A percentile compares a stretch with the other conserved stretches of the same genome.
Conservation (phyloP, 23 tunicate species). For the Diplosoma virens region DNA sequence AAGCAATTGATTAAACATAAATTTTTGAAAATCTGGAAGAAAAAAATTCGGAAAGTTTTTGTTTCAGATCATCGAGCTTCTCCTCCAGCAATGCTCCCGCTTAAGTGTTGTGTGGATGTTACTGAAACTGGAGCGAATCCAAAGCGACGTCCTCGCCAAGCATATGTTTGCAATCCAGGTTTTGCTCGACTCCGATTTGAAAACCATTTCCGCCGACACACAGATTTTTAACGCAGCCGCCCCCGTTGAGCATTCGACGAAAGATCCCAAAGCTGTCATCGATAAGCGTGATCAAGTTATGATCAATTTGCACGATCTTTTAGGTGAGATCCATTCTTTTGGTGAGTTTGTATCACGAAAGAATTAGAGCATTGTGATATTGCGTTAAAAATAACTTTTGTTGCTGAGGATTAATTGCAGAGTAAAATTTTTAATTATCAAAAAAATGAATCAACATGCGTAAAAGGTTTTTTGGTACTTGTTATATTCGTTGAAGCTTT, state of each 20-base stretch:
- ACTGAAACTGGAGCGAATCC: conserved; percentile 9
- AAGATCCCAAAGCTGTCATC: conserved; percentile 46
- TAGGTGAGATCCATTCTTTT: conserved; percentile 15
- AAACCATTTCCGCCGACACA: not conserved
- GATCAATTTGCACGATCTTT: conserved; percentile 16
- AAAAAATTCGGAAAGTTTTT: not conserved
- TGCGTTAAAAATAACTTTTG: not conserved
- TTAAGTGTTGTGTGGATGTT: conserved; percentile 33
- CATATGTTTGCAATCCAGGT: not conserved
- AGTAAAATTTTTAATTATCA: no score
- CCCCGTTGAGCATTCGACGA: not conserved
- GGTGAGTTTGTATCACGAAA: not conserved
- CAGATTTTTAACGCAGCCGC: not conserved
- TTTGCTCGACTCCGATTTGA: not conserved
- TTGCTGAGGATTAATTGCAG: no score
- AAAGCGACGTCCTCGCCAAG: not conserved
- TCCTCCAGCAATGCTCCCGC: conserved; percentile 30
- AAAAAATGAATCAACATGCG: no score
- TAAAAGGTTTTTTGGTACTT: no score
- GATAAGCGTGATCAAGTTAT: conserved; percentile 31
- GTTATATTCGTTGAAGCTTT: no score
- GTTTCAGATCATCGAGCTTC: conserved; percentile 20
- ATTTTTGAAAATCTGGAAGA: no score
- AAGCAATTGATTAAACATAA: no score
- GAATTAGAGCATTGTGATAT: not conserved